Evolutionary conservation across 2,888 invertebrate species (phyloP), one percentile per base, ranked within the genome.

Genomic region (Auanema sp.): DNA sequence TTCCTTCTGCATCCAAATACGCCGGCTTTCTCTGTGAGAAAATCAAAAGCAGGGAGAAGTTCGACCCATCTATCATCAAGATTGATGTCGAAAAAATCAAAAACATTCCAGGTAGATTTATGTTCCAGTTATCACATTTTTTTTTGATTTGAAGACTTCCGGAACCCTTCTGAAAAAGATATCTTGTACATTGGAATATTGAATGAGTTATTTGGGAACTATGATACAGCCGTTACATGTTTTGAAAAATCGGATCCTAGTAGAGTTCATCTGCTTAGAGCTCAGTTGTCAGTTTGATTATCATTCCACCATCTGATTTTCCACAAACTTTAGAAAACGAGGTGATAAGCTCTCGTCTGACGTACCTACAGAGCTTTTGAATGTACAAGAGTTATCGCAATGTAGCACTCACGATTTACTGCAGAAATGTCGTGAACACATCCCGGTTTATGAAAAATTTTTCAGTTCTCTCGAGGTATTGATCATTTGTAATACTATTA

Each of bases 141-240:
- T 43, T 43, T 43, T 43, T 43, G 43, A 43, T 14, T 14, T 43
- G 43, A 12, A 33, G 33, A 33, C 8, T 33, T 33, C 33, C 33
- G 33, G 3, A 33, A 18, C 24, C 21, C 12, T 40, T 51, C 23
- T 50, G 50, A 59, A 23, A 47, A 42, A 24, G 24, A 53, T 10
- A 40, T 69, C 3, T 63, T 63, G n/a, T 64, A 69, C 58, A 57
- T 74, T 4, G 71, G 66, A 8, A n/a, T 72, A 8, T 50, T 74
- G 5, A 59, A 66, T 1, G 71, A 74, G 41, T 64, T 70, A 0
- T 72, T 71, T 58, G 74, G 74, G 18, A 69, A 64, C 53, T 74
- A 68, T 53, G 56, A 62, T 0, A 67, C 71, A 50, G 63, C 69
- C 2, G 43, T 67, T 6, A 60, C 58, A 18, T 66, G 66, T 47